A percentile compares a stretch with the other conserved stretches of the same genome.
These are phyloP conservation scores for Molothrus ater DNA, from an alignment of 2,797 vertebrate genomes.

Conservation along the genomic window DNA sequence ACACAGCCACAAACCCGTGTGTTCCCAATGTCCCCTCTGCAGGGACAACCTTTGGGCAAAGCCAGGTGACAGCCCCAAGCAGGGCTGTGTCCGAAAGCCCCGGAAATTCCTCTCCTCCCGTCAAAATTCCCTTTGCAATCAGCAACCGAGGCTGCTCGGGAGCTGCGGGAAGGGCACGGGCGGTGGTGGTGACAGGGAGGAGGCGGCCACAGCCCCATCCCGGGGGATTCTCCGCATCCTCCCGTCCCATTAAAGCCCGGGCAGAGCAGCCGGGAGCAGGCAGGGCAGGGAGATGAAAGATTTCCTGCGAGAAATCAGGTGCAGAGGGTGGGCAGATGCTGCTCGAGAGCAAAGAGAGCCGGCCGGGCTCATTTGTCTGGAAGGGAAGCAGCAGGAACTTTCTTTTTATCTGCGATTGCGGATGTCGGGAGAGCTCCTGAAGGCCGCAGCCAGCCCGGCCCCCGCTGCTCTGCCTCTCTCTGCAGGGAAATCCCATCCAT, in stretches of 20 bases:
- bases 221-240: neutral
- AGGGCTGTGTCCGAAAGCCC: neutral
- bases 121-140: neutral
- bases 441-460: neutral
- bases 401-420: constrained; percentile 38
- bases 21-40: fast-evolving
- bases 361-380: constrained; percentile 63
- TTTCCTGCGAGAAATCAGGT: constrained; percentile 52
- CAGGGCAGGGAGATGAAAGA: constrained; percentile 38
- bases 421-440: neutral
- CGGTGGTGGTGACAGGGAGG: neutral
- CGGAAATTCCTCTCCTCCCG: neutral
- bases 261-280: neutral
- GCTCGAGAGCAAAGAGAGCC: constrained; percentile 16
- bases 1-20: neutral
- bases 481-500: neutral
- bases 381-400: constrained; percentile 62
- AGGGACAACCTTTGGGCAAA: neutral
- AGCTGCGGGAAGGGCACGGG: neutral
- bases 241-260: neutral
- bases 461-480: neutral
- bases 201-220: neutral
- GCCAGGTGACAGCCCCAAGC: neutral
- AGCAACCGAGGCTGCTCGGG: neutral
- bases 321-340: constrained; percentile 43